Percentiles rank a stretch among this genome's conserved stretches.
Evolutionary conservation across 2,888 invertebrate genomes (phyloP).

Genomic region (Cephus pulcher): DNA sequence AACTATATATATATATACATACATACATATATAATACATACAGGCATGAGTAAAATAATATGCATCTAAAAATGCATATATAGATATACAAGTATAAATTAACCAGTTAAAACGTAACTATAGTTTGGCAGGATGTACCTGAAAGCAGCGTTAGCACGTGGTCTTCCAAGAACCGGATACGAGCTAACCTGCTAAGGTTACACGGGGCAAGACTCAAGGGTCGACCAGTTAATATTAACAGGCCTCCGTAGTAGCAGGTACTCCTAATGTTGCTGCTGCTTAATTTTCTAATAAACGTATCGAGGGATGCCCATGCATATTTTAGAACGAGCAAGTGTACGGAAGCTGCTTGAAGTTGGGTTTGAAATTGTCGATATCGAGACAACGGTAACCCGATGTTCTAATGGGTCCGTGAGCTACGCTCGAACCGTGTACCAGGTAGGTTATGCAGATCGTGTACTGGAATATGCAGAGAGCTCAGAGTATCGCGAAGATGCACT

Average conservation of each 20-base stretch:
- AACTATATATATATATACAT: too few relatives aligned
- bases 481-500: neutral
- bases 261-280: slow-evolving; percentile 54
- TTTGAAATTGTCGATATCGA: slow-evolving; percentile 14
- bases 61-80: neutral
- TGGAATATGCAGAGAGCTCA: neutral
- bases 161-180: neutral
- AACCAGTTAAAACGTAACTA: neutral
- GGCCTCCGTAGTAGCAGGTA: slow-evolving; percentile 38
- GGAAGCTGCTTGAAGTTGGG: slow-evolving; percentile 4
- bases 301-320: slow-evolving; percentile 57
- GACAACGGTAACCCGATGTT: neutral
- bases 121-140: neutral
- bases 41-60: neutral
- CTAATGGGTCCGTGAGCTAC: neutral
- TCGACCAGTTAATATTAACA: slow-evolving; percentile 60
- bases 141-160: neutral
- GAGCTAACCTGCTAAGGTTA: slow-evolving; percentile 6
- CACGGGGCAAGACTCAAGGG: slow-evolving; percentile 45
- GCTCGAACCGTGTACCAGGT: neutral
- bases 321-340: slow-evolving; percentile 38
- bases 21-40: too few relatives aligned
- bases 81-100: neutral
- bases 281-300: slow-evolving; percentile 59
- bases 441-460: neutral